phyloP scores from a whole-genome alignment of 2,113 vertebrate species.

The Emydura subglobosa region DNA sequence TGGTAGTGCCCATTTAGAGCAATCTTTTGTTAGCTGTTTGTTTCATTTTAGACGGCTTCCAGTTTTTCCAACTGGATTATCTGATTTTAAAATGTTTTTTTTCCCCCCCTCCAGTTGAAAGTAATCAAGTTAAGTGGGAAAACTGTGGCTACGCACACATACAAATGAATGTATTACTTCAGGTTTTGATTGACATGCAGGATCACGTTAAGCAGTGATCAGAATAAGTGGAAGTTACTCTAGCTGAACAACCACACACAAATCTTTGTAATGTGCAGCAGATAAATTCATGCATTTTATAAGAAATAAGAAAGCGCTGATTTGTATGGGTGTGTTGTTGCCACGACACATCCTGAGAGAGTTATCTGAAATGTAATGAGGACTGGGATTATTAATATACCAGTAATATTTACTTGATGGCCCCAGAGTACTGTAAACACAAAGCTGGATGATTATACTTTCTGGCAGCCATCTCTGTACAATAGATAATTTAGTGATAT shows the following conservation, averaged over 20 bases:
- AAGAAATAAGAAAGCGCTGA: not conserved
- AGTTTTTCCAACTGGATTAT: not conserved
- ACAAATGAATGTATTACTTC: not conserved
- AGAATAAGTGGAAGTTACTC: not conserved
- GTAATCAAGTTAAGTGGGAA: constrained; percentile 22
- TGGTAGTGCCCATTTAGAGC: not conserved
- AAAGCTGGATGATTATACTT: not conserved
- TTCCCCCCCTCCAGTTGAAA: not conserved
- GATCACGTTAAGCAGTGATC: not conserved
- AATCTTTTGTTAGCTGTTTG: not conserved
- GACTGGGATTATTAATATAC: not conserved
- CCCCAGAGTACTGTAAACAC: accelerated
- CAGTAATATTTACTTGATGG: not conserved
- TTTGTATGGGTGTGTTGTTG: not conserved
- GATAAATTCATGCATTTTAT: not conserved
- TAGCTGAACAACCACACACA: not conserved
- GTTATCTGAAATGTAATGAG: not conserved
- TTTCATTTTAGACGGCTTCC: not conserved
- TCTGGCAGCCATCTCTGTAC: not conserved
- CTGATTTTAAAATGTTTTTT: not conserved
- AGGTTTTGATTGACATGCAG: not conserved
- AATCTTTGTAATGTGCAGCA: not conserved
- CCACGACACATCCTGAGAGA: not conserved
- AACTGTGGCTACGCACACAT: not conserved
- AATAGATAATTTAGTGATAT: not conserved